These are phyloP conservation scores for Andrena camellia DNA, from an alignment of 2,888 invertebrate genomes.

Conservation along the genomic window DNA sequence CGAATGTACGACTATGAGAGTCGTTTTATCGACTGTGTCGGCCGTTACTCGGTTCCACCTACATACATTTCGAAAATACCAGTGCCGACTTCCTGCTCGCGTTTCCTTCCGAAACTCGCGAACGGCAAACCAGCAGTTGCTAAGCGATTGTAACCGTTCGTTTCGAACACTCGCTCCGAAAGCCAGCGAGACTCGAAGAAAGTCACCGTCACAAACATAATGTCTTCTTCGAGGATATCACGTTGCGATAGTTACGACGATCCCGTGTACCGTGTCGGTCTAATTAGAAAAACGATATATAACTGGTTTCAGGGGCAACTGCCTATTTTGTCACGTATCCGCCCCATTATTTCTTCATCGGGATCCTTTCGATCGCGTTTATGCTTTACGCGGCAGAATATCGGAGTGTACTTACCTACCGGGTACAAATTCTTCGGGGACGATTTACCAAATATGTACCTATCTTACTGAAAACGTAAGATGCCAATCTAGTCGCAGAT, in stretches of 20 bases:
- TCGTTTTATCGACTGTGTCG: constrained; percentile 78
- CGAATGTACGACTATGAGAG: constrained; percentile 54
- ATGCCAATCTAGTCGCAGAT: constrained; percentile 9
- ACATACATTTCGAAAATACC: constrained; percentile 54
- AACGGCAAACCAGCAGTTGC: constrained; percentile 41
- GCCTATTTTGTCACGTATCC: background rate
- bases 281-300: constrained; percentile 5
- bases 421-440: background rate
- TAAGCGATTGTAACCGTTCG: background rate
- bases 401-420: background rate
- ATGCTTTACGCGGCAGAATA: background rate
- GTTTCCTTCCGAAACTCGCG: constrained; percentile 49
- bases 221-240: no score
- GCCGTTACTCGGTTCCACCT: constrained; percentile 78
- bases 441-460: constrained; percentile 11
- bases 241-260: background rate
- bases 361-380: background rate
- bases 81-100: constrained; percentile 52
- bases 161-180: background rate
- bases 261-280: background rate
- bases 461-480: constrained; percentile 9
- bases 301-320: background rate
- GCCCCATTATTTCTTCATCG: background rate
- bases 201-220: no score
- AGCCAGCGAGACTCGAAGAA: background rate